Evolutionary conservation across 1,140 invertebrate genomes (phyloP), one percentile per base, ranked within the genome.

Genomic region (Eueides isabella): DNA sequence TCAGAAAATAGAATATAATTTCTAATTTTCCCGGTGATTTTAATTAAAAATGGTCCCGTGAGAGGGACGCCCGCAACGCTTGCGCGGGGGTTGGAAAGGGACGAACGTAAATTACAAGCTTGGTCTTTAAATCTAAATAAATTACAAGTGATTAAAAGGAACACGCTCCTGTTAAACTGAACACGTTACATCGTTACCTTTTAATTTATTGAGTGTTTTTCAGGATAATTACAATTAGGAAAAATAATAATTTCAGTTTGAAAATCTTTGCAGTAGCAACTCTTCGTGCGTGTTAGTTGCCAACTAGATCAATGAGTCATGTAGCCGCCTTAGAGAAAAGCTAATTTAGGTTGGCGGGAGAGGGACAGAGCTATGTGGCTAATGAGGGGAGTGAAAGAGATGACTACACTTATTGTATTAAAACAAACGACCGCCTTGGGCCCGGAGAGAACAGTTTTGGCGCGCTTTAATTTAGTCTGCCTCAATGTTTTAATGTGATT

Each of bases 1-100:
- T 91, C 89, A 87, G 89, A 88, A 93, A 93, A 93, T 93, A 93
- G 91, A 93, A 93, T 93, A 93, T 93, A 93, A 93, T 93, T 93
- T 92, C 91, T 93, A 91, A 93, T 93, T 92, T 90, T 93, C 89
- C 74, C 86, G 85, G 86, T 87, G 89, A 89, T 93, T 92, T 93
- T 93, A 93, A 93, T 93, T 93, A 93, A 93, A 92, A 93, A 93
- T 92, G 90, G 88, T 89, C 89, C 89, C 89, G 68, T 80, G 89
- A 93, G 80, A 74, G 83, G 80, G 89, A 92, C 64, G 83, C 76
- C 74, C 70, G 75, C 72, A 85, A 64, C 72, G 80, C 64, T 68
- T 76, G 79, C 30, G 75, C 44, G 41, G 76, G 86, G 83, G 91
- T 80, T 78, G 78, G 86, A 89, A 83, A 85, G 85, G 89, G 89